Evolutionary conservation across 2,113 vertebrate species (phyloP), one percentile per base, ranked within the genome.

Genomic region (Xiphorhynchus elegans): DNA sequence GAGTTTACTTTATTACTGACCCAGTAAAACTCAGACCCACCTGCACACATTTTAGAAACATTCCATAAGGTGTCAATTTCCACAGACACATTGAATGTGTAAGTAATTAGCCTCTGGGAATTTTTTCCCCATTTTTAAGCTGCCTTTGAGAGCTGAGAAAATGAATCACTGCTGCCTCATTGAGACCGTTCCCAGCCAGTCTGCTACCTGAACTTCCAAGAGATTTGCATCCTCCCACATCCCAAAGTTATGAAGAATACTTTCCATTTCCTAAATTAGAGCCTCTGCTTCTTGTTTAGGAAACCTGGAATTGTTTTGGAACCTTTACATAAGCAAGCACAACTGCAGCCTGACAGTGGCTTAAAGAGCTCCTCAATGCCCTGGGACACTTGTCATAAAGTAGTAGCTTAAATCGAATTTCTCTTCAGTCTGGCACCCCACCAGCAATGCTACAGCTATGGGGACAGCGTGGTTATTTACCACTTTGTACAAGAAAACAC

Each of bases 41-140:
- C 42, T 53, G 37, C 17, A 62, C 12, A 26, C 3, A 42, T 53
- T 85, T 68, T 19, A 56, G 26, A 75, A 50, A 23, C 50, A 8
- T 53, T 88, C 73, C 8, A 2, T 7, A 77, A 47, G 23, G 76
- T 2, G 1, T 39, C 0, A 0, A 70, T 72, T 73, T 56, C 50
- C 31, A 66, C 21, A 62, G 55, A 67, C 2, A 3, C 17, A 24
- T 24, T 50, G 67, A 56, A 49, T 7, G 3, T 46, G 8, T 31
- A 70, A 46, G n/a, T 25, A 82, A 79, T 60, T 37, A 52, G 42
- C 7, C 6, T 33, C 28, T 40, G 11, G 17, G 20, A 78, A 1
- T 5, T 52, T 73, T 69, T 49, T 52, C 28, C 17, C 12, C 2
- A 24, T 19, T 52, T 52, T 88, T 40, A 60, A 84, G 17, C 23